Conservation (phyloP, 2,888 invertebrate genomes). For the Heteromyza rotundicornis region DNA sequence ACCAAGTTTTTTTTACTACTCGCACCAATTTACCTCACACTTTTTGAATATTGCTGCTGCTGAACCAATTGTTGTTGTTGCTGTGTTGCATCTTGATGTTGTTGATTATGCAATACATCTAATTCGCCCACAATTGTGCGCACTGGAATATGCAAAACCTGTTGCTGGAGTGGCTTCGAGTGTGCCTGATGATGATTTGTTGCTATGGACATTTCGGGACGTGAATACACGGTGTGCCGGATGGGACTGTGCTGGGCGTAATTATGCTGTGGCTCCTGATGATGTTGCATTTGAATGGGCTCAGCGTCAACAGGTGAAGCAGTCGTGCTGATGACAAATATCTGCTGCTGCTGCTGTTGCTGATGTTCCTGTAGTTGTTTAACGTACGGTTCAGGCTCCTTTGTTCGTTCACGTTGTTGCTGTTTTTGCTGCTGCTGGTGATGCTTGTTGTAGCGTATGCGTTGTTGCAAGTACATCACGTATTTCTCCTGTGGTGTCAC, state of each 20-base stretch:
- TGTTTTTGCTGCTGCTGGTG: slow-evolving; percentile 32
- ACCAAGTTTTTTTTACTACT: too few species aligned
- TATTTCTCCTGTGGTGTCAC: slow-evolving; percentile 61
- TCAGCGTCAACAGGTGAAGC: slow-evolving; percentile 28
- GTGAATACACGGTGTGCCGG: slow-evolving; percentile 40
- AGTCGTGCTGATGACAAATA: slow-evolving; percentile 37
- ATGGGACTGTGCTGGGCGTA: slow-evolving; percentile 44
- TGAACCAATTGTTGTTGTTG: slow-evolving; percentile 11
- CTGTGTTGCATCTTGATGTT: slow-evolving; percentile 10
- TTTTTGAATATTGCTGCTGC: slow-evolving; percentile 5
- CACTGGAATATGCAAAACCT: slow-evolving; percentile 52
- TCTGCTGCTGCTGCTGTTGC: slow-evolving; percentile 28
- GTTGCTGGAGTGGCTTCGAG: slow-evolving; percentile 39
- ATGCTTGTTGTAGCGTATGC: slow-evolving; percentile 47
- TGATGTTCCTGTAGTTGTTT: slow-evolving; percentile 31
- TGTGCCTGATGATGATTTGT: slow-evolving; percentile 39
- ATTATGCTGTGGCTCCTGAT: slow-evolving; percentile 34
- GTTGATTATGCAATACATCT: slow-evolving; percentile 37
- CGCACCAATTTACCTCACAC: slow-evolving; percentile 12
- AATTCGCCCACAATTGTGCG: slow-evolving; percentile 45
- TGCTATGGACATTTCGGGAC: slow-evolving; percentile 33
- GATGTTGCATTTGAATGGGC: slow-evolving; percentile 17
- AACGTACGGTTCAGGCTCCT: slow-evolving; percentile 30
- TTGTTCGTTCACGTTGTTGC: slow-evolving; percentile 30
- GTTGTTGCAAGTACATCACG: slow-evolving; percentile 59